Base-by-base conservation (phyloP, 2,797 vertebrate species). In the Ambastaia sidthimunki region DNA sequence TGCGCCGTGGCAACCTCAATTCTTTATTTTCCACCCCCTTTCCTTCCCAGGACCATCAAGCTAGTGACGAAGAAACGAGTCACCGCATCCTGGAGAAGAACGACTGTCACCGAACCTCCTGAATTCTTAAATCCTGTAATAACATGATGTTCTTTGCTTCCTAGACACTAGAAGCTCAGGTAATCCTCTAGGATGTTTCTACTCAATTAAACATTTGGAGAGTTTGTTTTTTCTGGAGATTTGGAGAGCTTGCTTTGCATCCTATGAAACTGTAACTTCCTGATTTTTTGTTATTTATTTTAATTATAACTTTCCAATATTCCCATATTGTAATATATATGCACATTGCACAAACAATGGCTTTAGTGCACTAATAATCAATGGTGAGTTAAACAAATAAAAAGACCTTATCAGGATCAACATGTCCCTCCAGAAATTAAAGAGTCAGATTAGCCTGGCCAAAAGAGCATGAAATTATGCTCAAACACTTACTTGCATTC, bases 401-500 rank as follows among this genome's bases (percentile, higher is more conserved):
- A 80, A 84, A 80, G 70, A 80, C 67, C 83, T 76, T 73, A 83
- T 84, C 83, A 81, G 83, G 55, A 84, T 78, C 78, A 82, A 75
- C 55, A 71, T 81, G 83, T 81, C 78, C 50, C 75, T 66, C 74
- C 71, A 82, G 85, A 86, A 83, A 82, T 60, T 84, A 84, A 86
- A 83, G 72, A 84, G 74, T 62, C 68, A 82, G 80, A 81, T 86
- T 82, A 83, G 68, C 85, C 71, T 11, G 75, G 63, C 78, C 82
- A 84, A 84, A 75, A 4, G 59, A 84, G 74, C 83, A 83, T 86
- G 83, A 86, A 86, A 84, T 82, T 68, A 80, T 83, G 74, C 82
- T 84, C 70, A 68, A 74, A 75, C 66, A 89, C 96, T 96, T 95
- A 99, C 98, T 86, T 95, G 96, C 98, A 99, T 79, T 96, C 94